phyloP scores from a whole-genome alignment of 2,888 invertebrate species.

The Eristalis intricaria region DNA sequence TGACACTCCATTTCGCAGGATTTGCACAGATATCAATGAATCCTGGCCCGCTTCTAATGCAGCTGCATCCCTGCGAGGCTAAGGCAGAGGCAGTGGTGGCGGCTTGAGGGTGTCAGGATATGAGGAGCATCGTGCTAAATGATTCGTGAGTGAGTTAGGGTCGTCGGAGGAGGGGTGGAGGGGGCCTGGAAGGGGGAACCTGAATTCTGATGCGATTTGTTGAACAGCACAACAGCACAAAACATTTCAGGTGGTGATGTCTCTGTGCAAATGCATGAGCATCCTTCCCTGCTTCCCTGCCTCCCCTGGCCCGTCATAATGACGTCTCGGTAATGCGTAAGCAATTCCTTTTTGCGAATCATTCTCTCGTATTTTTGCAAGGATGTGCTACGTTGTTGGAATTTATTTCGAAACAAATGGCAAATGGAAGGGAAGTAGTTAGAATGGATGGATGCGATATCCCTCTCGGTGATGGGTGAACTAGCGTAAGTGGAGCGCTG shows the following conservation, averaged over 20 bases:
- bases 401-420: conserved; percentile 11
- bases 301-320: background rate
- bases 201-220: conserved; percentile 34
- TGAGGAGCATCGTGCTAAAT: conserved; percentile 27
- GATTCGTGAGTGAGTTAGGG: conserved; percentile 24
- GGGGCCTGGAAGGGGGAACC: background rate
- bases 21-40: conserved; percentile 63
- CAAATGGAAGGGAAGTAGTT: conserved; percentile 15
- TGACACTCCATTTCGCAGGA: conserved; percentile 66
- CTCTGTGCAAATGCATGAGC: conserved; percentile 1
- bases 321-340: conserved; percentile 7
- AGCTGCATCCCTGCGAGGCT: background rate
- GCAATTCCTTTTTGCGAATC: conserved; percentile 12
- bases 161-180: background rate
- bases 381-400: conserved; percentile 8
- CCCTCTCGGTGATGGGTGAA: background rate
- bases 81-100: background rate
- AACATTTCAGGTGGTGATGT: background rate
- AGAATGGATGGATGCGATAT: background rate
- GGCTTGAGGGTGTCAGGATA: background rate
- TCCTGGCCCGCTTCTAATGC: conserved; percentile 7
- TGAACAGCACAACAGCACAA: background rate
- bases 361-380: background rate
- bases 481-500: background rate
- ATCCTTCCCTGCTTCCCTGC: background rate